A percentile compares a stretch with the other conserved stretches of the same genome.
Evolutionary conservation across 2,888 invertebrate species (phyloP).

Genomic region (Hydrotaea diabolus): DNA sequence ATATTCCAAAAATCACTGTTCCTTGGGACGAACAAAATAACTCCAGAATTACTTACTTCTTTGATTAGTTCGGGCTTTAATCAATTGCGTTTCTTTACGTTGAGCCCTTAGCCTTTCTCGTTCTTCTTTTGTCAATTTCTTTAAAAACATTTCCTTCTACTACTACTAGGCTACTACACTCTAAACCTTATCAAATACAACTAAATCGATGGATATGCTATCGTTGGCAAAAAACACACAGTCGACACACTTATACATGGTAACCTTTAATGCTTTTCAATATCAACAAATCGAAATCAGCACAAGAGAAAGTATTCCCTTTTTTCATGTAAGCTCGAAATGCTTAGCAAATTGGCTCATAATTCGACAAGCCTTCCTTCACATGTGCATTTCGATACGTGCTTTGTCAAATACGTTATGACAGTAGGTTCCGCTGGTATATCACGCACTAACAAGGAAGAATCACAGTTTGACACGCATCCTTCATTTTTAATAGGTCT

Average conservation of each 20-base stretch:
- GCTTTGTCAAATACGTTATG: not conserved
- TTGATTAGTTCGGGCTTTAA: slow-evolving; percentile 70
- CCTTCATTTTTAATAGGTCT: slow-evolving; percentile 41
- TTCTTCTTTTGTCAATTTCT: slow-evolving; percentile 71
- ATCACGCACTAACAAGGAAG: slow-evolving; percentile 52
- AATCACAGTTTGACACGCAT: slow-evolving; percentile 57
- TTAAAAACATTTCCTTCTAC: slow-evolving; percentile 72
- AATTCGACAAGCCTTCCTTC: not conserved
- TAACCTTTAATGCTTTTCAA: slow-evolving; percentile 8
- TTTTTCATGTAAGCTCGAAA: not conserved
- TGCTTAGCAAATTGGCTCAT: not conserved
- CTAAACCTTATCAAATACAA: slow-evolving; percentile 37
- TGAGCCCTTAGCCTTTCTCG: slow-evolving; percentile 72
- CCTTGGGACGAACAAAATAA: no score
- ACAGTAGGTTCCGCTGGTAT: slow-evolving; percentile 5
- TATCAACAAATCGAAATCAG: not conserved
- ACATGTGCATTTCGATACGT: not conserved
- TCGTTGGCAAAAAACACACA: slow-evolving; percentile 3
- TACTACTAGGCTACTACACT: slow-evolving; percentile 32
- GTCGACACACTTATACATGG: slow-evolving; percentile 2
- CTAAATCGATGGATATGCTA: slow-evolving; percentile 38
- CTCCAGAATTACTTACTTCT: slow-evolving; percentile 66
- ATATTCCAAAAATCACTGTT: no score
- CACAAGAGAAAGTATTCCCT: not conserved
- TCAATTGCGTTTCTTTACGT: slow-evolving; percentile 73